Percentiles rank a stretch among this genome's conserved stretches.
phyloP scores from a whole-genome alignment of 2,797 vertebrate genomes.

The Toxotes lorentzi region DNA sequence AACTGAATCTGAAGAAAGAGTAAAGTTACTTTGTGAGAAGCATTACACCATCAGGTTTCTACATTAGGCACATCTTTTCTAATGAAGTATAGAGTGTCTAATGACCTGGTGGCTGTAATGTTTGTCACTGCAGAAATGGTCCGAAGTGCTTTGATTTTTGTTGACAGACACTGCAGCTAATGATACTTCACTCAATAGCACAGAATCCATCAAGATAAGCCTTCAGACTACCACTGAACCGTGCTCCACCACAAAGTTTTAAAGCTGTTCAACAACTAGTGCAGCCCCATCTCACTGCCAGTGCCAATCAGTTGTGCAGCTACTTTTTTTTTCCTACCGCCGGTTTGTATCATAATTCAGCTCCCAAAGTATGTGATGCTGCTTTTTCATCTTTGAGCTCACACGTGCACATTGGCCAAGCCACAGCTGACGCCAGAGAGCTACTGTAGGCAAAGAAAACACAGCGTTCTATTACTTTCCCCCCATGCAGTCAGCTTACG shows the following conservation, averaged over 20 bases:
- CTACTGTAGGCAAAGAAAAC: slow-evolving; percentile 86
- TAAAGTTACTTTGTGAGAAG: slow-evolving; percentile 4
- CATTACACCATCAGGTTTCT: slow-evolving; percentile 32
- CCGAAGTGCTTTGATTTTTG: slow-evolving; percentile 56
- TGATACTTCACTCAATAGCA: slow-evolving; percentile 70
- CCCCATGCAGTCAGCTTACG: slow-evolving; percentile 67
- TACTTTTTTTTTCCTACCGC: slow-evolving; percentile 62
- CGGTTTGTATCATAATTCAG: slow-evolving; percentile 77
- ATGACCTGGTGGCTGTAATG: slow-evolving; percentile 39
- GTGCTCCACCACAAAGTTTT: slow-evolving; percentile 68
- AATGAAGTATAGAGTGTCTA: slow-evolving; percentile 42
- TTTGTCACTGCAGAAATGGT: slow-evolving; percentile 43
- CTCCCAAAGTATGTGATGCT: slow-evolving; percentile 74
- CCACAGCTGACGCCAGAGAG: slow-evolving; percentile 80
- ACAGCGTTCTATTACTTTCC: slow-evolving; percentile 75
- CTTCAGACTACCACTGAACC: slow-evolving; percentile 60
- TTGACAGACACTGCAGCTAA: slow-evolving; percentile 74
- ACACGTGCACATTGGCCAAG: slow-evolving; percentile 77
- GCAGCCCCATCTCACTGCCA: slow-evolving; percentile 52
- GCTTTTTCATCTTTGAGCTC: slow-evolving; percentile 81
- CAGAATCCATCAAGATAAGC: slow-evolving; percentile 81
- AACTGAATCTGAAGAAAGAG: slow-evolving; percentile 23
- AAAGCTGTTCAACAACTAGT: slow-evolving; percentile 62
- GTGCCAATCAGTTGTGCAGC: slow-evolving; percentile 69
- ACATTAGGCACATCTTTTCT: slow-evolving; percentile 28